Evolutionary conservation across 2,888 invertebrate species (phyloP), one percentile per base, ranked within the genome.

Genomic region (Spialia ferax): DNA sequence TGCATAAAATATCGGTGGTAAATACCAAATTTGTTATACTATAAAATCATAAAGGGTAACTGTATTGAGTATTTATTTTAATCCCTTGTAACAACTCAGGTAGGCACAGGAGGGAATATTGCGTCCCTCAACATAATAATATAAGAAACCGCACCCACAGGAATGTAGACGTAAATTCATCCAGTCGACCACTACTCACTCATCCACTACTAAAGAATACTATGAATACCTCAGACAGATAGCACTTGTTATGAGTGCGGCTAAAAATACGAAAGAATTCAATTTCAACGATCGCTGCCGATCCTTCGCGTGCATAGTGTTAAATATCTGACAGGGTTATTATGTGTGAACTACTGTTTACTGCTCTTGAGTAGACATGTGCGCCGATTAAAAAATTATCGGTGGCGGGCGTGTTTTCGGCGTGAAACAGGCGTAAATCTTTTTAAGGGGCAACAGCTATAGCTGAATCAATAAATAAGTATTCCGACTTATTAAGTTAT

Each of bases 281-380:
- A 62, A 74, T 74, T 72, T 69, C 64, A 59, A 54, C 61, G 74
- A 72, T 77, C 71, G 72, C 63, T 79, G 77, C 78, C 79, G 85
- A 88, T 85, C 77, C 77, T 85, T 83, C 86, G 79, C 88, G 89
- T 86, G 86, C 81, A 73, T 67, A 74, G 85, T 83, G 83, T 81
- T 82, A 79, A 84, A 79, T 85, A 76, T 79, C 81, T 78, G 83
- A 81, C 81, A 79, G 75, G 66, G 75, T 78, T 82, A 83, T 81
- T 79, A 80, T 75, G 83, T 83, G 86, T 77, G 75, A 66, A 66
- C 42, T 52, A 42, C 64, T 50, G 57, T 57, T 38, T 32, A n/a
- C n/a, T 50, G 35, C 45, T 52, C 38, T 65, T 59, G 57, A 56
- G 20, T 10, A 11, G 5, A 50, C 3, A n/a, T 22, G 18, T 22